phyloP scores from a whole-genome alignment of 2,797 vertebrate species.

The Ptychadena robeensis region DNA sequence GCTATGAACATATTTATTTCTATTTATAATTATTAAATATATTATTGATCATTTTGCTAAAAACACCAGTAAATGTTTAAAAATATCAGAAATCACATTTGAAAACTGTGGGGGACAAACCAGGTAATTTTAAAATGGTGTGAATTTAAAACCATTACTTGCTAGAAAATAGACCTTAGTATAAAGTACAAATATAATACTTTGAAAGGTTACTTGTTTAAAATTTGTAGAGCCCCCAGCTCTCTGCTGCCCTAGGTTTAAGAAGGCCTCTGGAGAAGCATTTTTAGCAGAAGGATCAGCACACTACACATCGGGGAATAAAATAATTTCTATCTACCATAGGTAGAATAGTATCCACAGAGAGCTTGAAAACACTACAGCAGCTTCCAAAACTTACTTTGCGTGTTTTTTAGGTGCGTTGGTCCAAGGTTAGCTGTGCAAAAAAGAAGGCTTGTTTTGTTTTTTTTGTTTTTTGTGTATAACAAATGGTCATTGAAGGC shows the following conservation, averaged over 20 bases:
- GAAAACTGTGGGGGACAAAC: too few relatives aligned
- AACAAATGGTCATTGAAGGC: slow-evolving; percentile 25
- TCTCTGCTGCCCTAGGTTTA: not conserved
- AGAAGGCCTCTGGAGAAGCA: not conserved
- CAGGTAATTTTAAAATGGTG: too few relatives aligned
- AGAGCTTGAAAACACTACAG: slow-evolving; percentile 20
- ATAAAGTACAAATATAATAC: too few relatives aligned
- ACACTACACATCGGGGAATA: not conserved
- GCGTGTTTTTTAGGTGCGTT: slow-evolving; percentile 54
- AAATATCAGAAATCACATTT: too few relatives aligned
- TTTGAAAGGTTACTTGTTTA: too few relatives aligned
- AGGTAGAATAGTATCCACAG: not conserved
- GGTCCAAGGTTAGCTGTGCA: slow-evolving; percentile 56
- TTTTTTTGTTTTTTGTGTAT: slow-evolving; percentile 23
- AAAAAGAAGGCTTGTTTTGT: slow-evolving; percentile 51
- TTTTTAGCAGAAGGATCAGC: not conserved
- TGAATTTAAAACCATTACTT: too few relatives aligned
- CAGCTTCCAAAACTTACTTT: slow-evolving; percentile 55
- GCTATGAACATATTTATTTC: too few relatives aligned
- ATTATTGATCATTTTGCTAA: too few relatives aligned
- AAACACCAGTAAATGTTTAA: too few relatives aligned
- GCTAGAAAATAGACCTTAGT: too few relatives aligned
- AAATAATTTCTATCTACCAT: slow-evolving; percentile 3
- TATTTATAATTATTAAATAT: too few relatives aligned
- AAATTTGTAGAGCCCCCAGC: not conserved